phyloP scores from a whole-genome alignment of 2,797 vertebrate species.

The Danio jaintianensis region DNA sequence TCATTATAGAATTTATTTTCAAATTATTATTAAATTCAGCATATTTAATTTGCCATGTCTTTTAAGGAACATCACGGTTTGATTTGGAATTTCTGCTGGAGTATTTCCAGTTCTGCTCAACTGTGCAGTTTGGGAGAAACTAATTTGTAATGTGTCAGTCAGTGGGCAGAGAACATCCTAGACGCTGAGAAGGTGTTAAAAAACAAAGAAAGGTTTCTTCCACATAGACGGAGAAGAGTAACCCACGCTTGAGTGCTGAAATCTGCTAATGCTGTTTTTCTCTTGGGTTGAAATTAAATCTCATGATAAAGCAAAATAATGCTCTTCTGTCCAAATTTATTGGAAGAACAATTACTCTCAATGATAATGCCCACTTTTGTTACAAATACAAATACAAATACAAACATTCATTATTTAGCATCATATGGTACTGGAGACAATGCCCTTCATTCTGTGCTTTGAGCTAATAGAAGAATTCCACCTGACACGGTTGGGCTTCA shows the following conservation, averaged over 20 bases:
- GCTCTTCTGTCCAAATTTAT: constrained; percentile 29
- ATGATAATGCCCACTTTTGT: constrained; percentile 22
- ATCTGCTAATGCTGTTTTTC: constrained; percentile 35
- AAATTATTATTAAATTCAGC: no score
- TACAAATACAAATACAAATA: constrained; percentile 27
- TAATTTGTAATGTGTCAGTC: constrained; percentile 37
- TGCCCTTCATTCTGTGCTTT: constrained; percentile 44
- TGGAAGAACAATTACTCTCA: constrained; percentile 35
- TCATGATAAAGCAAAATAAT: constrained; percentile 27
- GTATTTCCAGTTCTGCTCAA: constrained; percentile 40
- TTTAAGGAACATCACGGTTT: not conserved
- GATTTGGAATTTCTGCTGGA: constrained; percentile 44
- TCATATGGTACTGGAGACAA: constrained; percentile 22
- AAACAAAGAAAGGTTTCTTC: constrained; percentile 14
- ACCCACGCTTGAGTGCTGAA: constrained; percentile 28
- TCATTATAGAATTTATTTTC: no score
- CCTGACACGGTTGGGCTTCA: constrained; percentile 50
- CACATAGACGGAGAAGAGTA: constrained; percentile 3
- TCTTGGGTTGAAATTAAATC: constrained; percentile 17
- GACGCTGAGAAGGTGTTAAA: constrained; percentile 12
- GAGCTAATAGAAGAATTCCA: constrained; percentile 50
- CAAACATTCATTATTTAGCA: constrained; percentile 48
- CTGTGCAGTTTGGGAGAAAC: constrained; percentile 8
- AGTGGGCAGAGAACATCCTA: constrained; percentile 10
- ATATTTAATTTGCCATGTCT: not conserved